Conservation (phyloP, 2,888 invertebrate genomes). For the Ryuthela nishihirai region DNA sequence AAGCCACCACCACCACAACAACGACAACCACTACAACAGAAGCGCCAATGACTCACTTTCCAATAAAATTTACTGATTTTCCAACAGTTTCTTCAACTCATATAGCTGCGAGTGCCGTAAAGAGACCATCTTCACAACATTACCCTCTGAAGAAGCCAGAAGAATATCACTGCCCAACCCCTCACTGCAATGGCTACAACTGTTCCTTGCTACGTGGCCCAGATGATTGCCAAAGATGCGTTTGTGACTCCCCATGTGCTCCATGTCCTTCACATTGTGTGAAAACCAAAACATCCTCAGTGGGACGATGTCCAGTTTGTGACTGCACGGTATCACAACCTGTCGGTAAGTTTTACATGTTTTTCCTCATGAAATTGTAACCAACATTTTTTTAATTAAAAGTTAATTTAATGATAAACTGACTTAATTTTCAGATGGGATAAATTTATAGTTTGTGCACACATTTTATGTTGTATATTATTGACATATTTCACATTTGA, state of each 20-base stretch:
- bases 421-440: too few relatives aligned
- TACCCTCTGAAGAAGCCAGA: too few relatives aligned
- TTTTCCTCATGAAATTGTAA: not conserved
- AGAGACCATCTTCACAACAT: too few relatives aligned
- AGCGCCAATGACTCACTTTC: not conserved
- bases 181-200: conserved; percentile 35
- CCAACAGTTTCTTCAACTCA: conserved; percentile 28
- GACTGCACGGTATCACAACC: conserved; percentile 15
- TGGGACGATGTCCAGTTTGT: conserved; percentile 31
- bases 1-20: not conserved
- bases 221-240: conserved; percentile 32
- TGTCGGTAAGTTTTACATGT: not conserved
- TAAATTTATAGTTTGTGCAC: too few relatives aligned
- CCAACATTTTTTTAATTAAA: not conserved
- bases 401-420: too few relatives aligned
- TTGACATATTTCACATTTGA: too few relatives aligned
- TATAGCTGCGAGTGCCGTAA: too few relatives aligned
- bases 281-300: conserved; percentile 26
- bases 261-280: conserved; percentile 33
- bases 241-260: conserved; percentile 30
- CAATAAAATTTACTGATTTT: conserved; percentile 19
- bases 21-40: not conserved
- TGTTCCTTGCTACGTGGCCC: conserved; percentile 28
- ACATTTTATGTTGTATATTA: too few relatives aligned
- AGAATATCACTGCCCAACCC: conserved; percentile 31